Percentiles rank a stretch among this genome's conserved stretches.
Evolutionary conservation across 2,888 invertebrate genomes (phyloP).

Genomic region (Conchocele bisecta): DNA sequence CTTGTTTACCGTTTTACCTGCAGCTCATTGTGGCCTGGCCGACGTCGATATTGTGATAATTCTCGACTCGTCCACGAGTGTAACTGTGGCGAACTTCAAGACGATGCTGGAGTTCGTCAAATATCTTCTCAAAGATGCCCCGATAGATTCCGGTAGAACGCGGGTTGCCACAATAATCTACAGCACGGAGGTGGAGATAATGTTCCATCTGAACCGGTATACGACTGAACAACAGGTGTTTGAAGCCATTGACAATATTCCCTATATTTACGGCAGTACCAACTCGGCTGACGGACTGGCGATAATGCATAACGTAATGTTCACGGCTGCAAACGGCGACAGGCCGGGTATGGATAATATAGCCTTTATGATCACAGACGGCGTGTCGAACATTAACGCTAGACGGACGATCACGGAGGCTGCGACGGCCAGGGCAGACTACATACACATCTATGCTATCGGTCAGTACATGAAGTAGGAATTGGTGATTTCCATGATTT

Average conservation of each 20-base stretch:
- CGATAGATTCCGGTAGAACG: conserved; percentile 63
- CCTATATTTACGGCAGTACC: conserved; percentile 73
- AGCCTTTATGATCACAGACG: conserved; percentile 75
- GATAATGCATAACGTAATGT: conserved; percentile 69
- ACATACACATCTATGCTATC: conserved; percentile 55
- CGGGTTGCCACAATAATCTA: conserved; percentile 65
- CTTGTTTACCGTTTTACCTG: background rate
- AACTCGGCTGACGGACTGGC: conserved; percentile 72
- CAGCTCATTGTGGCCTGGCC: conserved; percentile 54
- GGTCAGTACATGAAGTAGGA: conserved; percentile 39
- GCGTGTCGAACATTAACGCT: conserved; percentile 77
- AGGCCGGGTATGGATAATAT: conserved; percentile 71
- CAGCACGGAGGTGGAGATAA: conserved; percentile 54
- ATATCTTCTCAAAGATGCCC: conserved; percentile 47
- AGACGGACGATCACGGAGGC: conserved; percentile 73
- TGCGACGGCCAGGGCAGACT: conserved; percentile 36
- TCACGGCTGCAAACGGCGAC: conserved; percentile 69
- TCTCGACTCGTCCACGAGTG: conserved; percentile 74
- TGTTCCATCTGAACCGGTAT: conserved; percentile 59
- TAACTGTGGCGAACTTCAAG: conserved; percentile 64
- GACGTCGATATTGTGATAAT: conserved; percentile 65
- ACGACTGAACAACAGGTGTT: conserved; percentile 56
- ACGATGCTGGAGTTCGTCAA: conserved; percentile 59
- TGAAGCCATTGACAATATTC: conserved; percentile 65
- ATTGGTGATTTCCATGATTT: no score